phyloP scores from a whole-genome alignment of 2,888 invertebrate species.

The Tiphia femorata region DNA sequence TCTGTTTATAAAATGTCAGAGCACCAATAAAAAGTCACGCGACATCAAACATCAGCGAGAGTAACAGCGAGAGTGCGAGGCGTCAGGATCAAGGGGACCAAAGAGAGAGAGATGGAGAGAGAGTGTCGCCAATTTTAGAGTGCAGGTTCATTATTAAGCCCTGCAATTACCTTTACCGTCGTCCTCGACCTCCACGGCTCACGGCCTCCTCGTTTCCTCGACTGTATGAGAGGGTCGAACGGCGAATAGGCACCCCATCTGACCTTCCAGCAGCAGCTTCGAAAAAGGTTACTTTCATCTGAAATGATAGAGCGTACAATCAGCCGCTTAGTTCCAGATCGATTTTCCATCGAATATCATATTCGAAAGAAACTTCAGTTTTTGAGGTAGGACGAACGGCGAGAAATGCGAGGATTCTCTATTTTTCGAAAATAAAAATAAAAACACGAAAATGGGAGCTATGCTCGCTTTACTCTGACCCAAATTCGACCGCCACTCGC shows the following conservation, averaged over 20 bases:
- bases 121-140: no score
- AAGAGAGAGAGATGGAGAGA: no score
- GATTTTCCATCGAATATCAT: no score
- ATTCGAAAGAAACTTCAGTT: no score
- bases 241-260: slow-evolving; percentile 2
- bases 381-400: no score
- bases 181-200: background rate
- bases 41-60: slow-evolving; percentile 64
- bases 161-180: slow-evolving; percentile 47
- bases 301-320: background rate
- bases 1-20: slow-evolving; percentile 71
- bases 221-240: background rate
- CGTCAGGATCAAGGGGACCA: no score
- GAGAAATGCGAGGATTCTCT: no score
- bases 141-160: slow-evolving; percentile 56
- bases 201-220: background rate
- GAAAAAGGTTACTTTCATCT: slow-evolving; percentile 22
- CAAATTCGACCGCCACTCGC: no score
- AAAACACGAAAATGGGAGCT: no score
- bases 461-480: no score
- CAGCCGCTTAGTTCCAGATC: background rate
- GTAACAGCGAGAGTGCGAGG: slow-evolving; percentile 44
- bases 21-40: slow-evolving; percentile 72
- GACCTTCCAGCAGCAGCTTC: slow-evolving; percentile 12
- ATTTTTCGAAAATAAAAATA: no score